Conservation (phyloP, 2,888 invertebrate species). For the Andrena haemorrhoa region DNA sequence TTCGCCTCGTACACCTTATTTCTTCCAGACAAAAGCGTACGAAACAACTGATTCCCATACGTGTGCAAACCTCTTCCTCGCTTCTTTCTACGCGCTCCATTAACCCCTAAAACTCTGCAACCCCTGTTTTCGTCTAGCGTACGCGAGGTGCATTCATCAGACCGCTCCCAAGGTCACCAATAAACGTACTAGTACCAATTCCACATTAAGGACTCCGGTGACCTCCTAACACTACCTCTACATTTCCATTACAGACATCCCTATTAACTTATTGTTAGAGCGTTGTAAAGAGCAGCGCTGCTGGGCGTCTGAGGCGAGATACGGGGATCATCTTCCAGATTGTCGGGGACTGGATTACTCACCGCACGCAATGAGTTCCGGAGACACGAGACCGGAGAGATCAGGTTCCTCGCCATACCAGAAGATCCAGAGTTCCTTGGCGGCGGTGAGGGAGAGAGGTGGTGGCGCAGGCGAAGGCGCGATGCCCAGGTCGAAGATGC, state of each 20-base stretch:
- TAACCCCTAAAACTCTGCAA: background rate
- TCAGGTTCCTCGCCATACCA: constrained; percentile 99
- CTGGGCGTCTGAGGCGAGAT: background rate
- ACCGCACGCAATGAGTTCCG: constrained; percentile 95
- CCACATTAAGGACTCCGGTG: no score
- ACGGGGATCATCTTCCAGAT: background rate
- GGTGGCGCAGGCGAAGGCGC: constrained; percentile 88
- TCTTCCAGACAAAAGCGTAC: background rate
- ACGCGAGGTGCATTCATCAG: no score
- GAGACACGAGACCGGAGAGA: constrained; percentile 92
- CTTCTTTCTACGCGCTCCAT: background rate
- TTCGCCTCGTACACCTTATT: constrained; percentile 52
- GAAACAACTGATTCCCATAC: background rate
- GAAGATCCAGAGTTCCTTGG: constrained; percentile 99
- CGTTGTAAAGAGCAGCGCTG: no score
- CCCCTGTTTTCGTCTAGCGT: background rate
- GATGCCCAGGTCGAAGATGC: constrained; percentile 85
- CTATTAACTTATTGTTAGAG: no score
- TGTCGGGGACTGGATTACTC: constrained; percentile 84
- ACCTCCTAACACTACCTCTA: no score
- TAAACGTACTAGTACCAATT: no score
- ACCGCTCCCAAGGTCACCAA: no score
- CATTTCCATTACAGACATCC: no score
- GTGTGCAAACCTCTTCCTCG: background rate
- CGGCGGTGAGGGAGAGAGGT: constrained; percentile 93